Percentiles rank a stretch among this genome's conserved stretches.
phyloP scores from a whole-genome alignment of 2,797 vertebrate genomes.

The Clamator glandarius region DNA sequence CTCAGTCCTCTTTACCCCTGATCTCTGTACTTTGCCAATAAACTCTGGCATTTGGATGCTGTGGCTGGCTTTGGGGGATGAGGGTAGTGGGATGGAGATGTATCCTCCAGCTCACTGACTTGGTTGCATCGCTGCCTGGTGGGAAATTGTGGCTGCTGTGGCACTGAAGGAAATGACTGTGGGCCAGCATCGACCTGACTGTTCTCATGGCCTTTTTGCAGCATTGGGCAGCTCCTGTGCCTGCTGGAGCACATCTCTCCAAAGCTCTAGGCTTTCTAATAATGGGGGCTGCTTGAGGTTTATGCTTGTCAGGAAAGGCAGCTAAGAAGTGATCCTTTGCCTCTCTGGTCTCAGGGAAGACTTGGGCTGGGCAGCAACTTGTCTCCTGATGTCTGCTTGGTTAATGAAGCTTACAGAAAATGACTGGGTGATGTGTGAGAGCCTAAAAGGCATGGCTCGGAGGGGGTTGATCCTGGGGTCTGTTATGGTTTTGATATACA shows the following conservation, averaged over 20 bases:
- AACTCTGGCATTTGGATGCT: neutral
- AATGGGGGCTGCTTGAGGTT: fast-evolving
- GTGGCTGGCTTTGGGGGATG: neutral
- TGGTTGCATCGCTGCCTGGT: fast-evolving
- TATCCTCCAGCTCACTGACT: neutral
- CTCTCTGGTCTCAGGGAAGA: fast-evolving
- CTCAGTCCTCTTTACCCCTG: neutral
- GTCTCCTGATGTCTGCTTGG: neutral
- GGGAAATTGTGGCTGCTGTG: neutral
- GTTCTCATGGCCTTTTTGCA: too few relatives aligned
- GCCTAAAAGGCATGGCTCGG: neutral
- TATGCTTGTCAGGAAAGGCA: neutral
- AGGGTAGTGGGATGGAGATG: neutral
- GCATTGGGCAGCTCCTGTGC: neutral
- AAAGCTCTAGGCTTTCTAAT: neutral
- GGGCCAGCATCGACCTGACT: fast-evolving
- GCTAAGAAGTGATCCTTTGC: neutral
- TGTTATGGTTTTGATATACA: fast-evolving
- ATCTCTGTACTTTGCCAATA: neutral
- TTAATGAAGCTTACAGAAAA: neutral
- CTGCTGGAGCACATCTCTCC: neutral
- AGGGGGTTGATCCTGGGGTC: neutral
- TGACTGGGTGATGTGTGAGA: neutral
- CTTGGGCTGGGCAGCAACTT: neutral
- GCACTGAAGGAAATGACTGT: neutral